phyloP scores from a whole-genome alignment of 1,140 invertebrate genomes.

The Euglossa dilemma region DNA sequence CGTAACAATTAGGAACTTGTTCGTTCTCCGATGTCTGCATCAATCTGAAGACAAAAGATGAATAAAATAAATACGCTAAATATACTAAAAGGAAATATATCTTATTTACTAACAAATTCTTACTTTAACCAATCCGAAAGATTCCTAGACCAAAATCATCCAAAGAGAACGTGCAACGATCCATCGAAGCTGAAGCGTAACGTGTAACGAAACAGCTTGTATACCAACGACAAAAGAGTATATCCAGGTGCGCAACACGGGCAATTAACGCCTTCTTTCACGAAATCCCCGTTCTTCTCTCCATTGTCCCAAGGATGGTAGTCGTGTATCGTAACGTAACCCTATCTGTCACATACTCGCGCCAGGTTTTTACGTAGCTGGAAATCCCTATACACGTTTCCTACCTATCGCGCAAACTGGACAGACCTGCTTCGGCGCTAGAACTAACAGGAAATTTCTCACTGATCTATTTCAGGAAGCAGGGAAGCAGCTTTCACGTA shows the following conservation, averaged over 20 bases:
- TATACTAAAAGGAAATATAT: too few relatives aligned
- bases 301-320: not conserved
- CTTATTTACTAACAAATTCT: too few relatives aligned
- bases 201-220: too few relatives aligned
- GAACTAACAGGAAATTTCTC: constrained; percentile 54
- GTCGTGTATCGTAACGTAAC: not conserved
- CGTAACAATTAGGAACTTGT: too few relatives aligned
- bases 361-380: constrained; percentile 15
- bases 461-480: constrained; percentile 86
- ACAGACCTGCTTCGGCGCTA: constrained; percentile 33
- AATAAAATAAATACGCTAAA: too few relatives aligned
- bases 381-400: constrained; percentile 30
- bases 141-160: too few relatives aligned
- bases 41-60: too few relatives aligned
- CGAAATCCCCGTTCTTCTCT: not conserved
- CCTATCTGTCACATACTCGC: not conserved
- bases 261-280: not conserved
- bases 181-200: too few relatives aligned
- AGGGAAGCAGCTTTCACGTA: constrained; percentile 96
- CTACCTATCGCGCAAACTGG: constrained; percentile 37
- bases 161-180: too few relatives aligned
- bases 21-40: too few relatives aligned
- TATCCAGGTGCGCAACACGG: not conserved
- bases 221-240: not conserved
- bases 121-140: too few relatives aligned